Percentiles rank a stretch among this genome's conserved stretches.
phyloP scores from a whole-genome alignment of 1,140 invertebrate species.

The Physella acuta region DNA sequence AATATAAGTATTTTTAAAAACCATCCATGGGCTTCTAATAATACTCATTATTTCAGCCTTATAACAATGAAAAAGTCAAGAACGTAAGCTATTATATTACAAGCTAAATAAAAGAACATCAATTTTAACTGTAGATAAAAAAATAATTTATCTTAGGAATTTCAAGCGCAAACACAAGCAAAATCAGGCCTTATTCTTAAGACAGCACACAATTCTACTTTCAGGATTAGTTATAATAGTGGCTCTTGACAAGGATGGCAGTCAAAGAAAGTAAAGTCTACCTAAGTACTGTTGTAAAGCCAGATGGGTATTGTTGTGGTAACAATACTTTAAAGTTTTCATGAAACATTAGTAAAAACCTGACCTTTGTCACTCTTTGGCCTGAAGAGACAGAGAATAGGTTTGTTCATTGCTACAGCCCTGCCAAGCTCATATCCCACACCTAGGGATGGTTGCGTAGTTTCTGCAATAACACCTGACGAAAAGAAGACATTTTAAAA shows the following conservation, averaged over 20 bases:
- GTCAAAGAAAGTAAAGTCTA: too few relatives aligned
- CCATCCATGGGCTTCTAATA: too few relatives aligned
- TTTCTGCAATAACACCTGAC: constrained; percentile 56
- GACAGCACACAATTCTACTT: background rate
- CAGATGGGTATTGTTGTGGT: background rate
- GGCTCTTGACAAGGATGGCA: background rate
- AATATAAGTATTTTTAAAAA: too few relatives aligned
- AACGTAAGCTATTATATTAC: too few relatives aligned
- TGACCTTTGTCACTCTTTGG: constrained; percentile 50
- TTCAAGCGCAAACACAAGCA: too few relatives aligned
- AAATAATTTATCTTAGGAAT: too few relatives aligned
- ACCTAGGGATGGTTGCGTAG: constrained; percentile 57
- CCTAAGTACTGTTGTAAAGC: too few relatives aligned
- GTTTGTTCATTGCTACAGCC: constrained; percentile 51
- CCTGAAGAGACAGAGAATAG: constrained; percentile 54
- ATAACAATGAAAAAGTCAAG: too few relatives aligned
- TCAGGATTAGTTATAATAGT: background rate
- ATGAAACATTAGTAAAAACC: constrained; percentile 2
- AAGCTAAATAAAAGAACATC: too few relatives aligned
- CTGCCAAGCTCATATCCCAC: constrained; percentile 60
- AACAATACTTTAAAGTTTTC: background rate
- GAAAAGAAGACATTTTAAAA: constrained; percentile 19
- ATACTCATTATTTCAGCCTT: too few relatives aligned
- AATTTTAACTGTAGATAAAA: too few relatives aligned
- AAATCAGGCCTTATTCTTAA: background rate